Base-by-base conservation (phyloP, 2,888 invertebrate genomes). In the Mellilla xanthometata region DNA sequence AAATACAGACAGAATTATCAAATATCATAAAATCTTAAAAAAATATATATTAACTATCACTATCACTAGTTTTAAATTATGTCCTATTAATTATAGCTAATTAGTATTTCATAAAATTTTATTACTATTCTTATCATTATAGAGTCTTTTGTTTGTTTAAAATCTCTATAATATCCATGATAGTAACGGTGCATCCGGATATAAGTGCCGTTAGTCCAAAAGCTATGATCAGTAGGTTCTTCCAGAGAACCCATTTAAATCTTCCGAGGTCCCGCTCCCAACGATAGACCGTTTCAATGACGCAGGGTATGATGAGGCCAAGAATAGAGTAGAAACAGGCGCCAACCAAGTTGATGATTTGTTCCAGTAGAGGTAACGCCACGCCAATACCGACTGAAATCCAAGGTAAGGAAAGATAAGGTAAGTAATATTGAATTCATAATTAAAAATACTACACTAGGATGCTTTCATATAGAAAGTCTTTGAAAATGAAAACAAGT, bases 241-340 rank as follows among this genome's bases (percentile, higher is more conserved):
- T 96, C 76, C 91, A 88, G 0, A 95, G 73, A 30, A 92, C 89
- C 94, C 95, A 95, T 27, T 93, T 92, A 51, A 81, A 90, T 40
- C 64, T 77, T 0, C 96, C 95, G 4, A 94, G 91, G 39, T 92
- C 87, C 10, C 15, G 4, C 2, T 94, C 91, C 93, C 93, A 94
- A 39, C 92, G 83, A 52, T 93, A 92, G 0, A 95, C 91, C 0
- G 93, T 94, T 62, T 96, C 95, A 1, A 95, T 90, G 11, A 94
- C 75, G 1, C 94, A 92, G 3, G 96, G 95, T 29, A 95, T 93
- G 46, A 94, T 90, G 31, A 96, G 90, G 0, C 97, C 97, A 28
- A 94, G 89, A 28, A 92, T 92, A 2, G 94, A 94, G 65, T 94
- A 93, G 65, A 93, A 93, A 23, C 93, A 70, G 1, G 90, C 76